phyloP scores from a whole-genome alignment of 35 echinoderm and acorn worm genomes.

The Stichopus chloronotus region DNA sequence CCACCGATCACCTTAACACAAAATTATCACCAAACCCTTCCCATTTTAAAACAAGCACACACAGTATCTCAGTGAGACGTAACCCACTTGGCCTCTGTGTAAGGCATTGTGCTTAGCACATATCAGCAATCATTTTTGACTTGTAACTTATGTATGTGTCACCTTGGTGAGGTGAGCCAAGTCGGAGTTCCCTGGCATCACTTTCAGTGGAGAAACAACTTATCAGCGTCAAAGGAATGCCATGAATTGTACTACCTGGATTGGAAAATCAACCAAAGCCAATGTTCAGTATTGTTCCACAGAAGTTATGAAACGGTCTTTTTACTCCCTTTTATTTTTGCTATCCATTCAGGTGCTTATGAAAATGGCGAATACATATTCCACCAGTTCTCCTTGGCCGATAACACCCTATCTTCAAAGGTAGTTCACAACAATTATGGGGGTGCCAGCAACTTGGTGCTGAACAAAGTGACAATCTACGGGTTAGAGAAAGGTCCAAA shows the following conservation, averaged over 20 bases:
- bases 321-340: not conserved
- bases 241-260: not conserved
- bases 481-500: not conserved
- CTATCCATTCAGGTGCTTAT: not conserved
- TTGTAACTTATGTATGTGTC: not conserved
- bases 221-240: not conserved
- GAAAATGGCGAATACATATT: constrained; percentile 43
- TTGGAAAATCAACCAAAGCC: not conserved
- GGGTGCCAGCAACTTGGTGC: constrained; percentile 18
- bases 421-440: constrained; percentile 45
- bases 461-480: constrained; percentile 27
- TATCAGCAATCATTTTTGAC: too few relatives aligned
- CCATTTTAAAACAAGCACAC: too few relatives aligned
- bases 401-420: constrained; percentile 6
- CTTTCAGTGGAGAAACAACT: too few relatives aligned
- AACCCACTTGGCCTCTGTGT: too few relatives aligned
- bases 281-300: not conserved
- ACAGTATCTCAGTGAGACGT: too few relatives aligned
- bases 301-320: too few relatives aligned
- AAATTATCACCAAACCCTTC: too few relatives aligned
- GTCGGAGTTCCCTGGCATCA: not conserved
- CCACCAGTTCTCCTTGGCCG: constrained; percentile 1
- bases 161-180: not conserved
- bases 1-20: too few relatives aligned
- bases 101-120: too few relatives aligned